Base-by-base conservation (phyloP, 2,797 vertebrate species). In the Poeciliopsis infans region DNA sequence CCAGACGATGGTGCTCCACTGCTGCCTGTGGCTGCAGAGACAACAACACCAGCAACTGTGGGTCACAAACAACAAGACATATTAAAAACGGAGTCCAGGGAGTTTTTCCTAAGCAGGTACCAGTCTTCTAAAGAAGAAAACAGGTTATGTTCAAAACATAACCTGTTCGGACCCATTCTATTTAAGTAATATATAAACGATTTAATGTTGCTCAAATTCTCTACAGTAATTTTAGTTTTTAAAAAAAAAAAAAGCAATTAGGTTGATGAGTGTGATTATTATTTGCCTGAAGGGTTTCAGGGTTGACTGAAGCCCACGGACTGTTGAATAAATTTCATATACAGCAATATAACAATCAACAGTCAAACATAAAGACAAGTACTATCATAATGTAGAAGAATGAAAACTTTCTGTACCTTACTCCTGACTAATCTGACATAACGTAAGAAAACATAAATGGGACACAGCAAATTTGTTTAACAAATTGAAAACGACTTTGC, bases 81-180 rank as follows among this genome's bases (percentile, higher is more conserved):
- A 75, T 70, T 41, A 59, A 87, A 87, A 51, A 49, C 79, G 8
- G 85, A 90, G 41, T 75, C 90, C 77, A 78, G 64, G 76, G 88
- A 91, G 0, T 90, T 94, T 79, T 93, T 95, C 81, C 86, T 95
- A 33, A 92, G 88, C 89, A 95, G 95, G 96, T 95, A 79, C 43
- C 39, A 31, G 31, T 72, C 20, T 28, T 68, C 20, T 25, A 53
- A 25, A 28, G 4, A 31, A 12, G 36, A 41, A 12, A 55, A 23
- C n/a, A 64, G 31, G n/a, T 31, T 46, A 0, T 47, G 4, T 18
- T 33, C 10, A 28, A 20, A 31, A 15, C 20, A n/a, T n/a, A n/a
- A n/a, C n/a, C n/a, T n/a, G n/a, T n/a, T n/a, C 49, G 36, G 43
- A 16, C 41, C 51, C 4, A 28, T 10, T 36, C 18, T 68, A 43